Evolutionary conservation across 2,797 vertebrate species (phyloP).

Genomic region (Ctenopoma kingsleyae): DNA sequence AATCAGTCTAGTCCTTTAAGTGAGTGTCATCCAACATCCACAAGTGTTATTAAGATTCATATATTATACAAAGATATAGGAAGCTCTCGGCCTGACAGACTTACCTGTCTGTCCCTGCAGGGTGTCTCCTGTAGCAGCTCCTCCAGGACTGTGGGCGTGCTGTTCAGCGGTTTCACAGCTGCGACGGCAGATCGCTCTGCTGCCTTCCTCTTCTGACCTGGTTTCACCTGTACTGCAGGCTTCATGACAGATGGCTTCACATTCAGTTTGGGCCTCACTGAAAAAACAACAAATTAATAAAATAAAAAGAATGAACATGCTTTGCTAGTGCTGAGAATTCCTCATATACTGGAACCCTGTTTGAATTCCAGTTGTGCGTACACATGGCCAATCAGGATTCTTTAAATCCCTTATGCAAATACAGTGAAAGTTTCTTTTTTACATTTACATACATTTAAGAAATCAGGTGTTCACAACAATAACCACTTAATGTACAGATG

Average conservation of each 20-base stretch:
- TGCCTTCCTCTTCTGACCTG: conserved; percentile 86
- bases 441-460: neutral
- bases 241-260: conserved; percentile 90
- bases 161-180: conserved; percentile 90
- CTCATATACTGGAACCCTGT: neutral
- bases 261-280: conserved; percentile 91
- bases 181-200: conserved; percentile 86
- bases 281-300: conserved; percentile 23
- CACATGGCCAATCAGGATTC: neutral
- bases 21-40: too few relatives aligned
- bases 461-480: neutral
- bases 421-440: neutral
- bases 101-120: conserved; percentile 75
- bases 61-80: neutral
- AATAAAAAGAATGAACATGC: neutral
- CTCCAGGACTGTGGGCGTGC: conserved; percentile 43
- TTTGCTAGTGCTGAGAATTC: neutral
- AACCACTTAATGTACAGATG: neutral
- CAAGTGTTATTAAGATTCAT: neutral
- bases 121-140: conserved; percentile 53
- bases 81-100: conserved; percentile 9
- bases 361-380: neutral
- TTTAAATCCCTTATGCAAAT: neutral
- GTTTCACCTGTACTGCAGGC: conserved; percentile 78
- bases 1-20: too few relatives aligned